Conservation (phyloP, 2,888 invertebrate species). For the Hymenopus coronatus region DNA sequence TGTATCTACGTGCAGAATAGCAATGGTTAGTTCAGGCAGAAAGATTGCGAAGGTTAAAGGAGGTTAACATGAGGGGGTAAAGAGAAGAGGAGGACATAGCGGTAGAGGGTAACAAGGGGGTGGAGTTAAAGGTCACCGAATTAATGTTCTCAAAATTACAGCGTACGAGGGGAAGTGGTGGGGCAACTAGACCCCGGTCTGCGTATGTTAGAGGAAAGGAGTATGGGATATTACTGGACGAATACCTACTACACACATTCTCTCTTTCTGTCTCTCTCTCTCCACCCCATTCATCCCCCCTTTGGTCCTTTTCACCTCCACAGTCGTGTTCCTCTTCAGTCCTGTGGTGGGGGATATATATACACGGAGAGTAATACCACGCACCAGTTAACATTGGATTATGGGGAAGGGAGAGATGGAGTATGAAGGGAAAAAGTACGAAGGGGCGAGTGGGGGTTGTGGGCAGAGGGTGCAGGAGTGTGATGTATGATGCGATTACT, state of each 20-base stretch:
- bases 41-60: slow-evolving; percentile 4
- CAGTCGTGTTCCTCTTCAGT: not conserved
- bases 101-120: slow-evolving; percentile 5
- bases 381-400: slow-evolving; percentile 23
- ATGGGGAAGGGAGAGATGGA: slow-evolving; percentile 23
- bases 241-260: slow-evolving; percentile 4
- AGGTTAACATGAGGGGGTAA: not conserved
- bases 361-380: slow-evolving; percentile 26
- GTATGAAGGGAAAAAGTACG: slow-evolving; percentile 17
- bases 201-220: not conserved
- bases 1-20: not conserved
- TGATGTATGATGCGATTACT: slow-evolving; percentile 28
- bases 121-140: slow-evolving; percentile 24
- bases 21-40: not conserved
- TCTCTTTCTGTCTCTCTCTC: not conserved
- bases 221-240: slow-evolving; percentile 23
- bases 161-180: slow-evolving; percentile 7
- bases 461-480: slow-evolving; percentile 33
- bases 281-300: not conserved
- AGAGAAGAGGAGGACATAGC: not conserved
- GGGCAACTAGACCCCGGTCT: not conserved
- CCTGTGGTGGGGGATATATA: not conserved
- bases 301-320: slow-evolving; percentile 4
- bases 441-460: slow-evolving; percentile 28
- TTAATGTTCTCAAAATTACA: slow-evolving; percentile 25